phyloP scores from a whole-genome alignment of 2,888 invertebrate species.

The Spialia ferax region DNA sequence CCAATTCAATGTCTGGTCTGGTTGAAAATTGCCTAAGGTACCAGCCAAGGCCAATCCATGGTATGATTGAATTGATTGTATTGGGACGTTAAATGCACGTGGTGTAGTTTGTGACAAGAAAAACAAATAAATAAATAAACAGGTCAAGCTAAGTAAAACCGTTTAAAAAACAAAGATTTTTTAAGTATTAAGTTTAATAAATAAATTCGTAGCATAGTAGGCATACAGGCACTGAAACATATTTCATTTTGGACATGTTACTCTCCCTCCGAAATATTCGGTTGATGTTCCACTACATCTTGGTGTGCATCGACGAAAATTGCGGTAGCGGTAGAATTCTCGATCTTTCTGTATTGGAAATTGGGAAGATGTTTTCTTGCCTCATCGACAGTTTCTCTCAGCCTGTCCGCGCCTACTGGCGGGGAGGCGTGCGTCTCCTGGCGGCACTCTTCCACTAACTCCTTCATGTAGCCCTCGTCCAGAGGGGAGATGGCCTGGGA shows the following conservation, averaged over 20 bases:
- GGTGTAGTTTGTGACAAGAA: too few species aligned
- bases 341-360: conserved; percentile 70
- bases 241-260: neutral
- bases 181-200: too few species aligned
- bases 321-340: conserved; percentile 70
- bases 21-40: too few species aligned
- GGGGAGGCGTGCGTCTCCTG: conserved; percentile 52
- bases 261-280: neutral
- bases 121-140: too few species aligned
- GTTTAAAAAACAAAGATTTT: too few species aligned
- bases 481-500: conserved; percentile 61
- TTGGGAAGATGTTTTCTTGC: conserved; percentile 72
- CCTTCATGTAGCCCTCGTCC: conserved; percentile 62
- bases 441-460: conserved; percentile 64
- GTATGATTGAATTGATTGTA: too few species aligned
- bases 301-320: conserved; percentile 65
- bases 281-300: neutral
- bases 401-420: conserved; percentile 55
- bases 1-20: too few species aligned
- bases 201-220: too few species aligned
- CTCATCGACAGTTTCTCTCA: conserved; percentile 68
- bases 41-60: too few species aligned
- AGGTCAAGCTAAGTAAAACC: too few species aligned
- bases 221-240: too few species aligned
- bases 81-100: too few species aligned